phyloP scores from a whole-genome alignment of 2,113 vertebrate species.

The Rhinoderma darwinii region DNA sequence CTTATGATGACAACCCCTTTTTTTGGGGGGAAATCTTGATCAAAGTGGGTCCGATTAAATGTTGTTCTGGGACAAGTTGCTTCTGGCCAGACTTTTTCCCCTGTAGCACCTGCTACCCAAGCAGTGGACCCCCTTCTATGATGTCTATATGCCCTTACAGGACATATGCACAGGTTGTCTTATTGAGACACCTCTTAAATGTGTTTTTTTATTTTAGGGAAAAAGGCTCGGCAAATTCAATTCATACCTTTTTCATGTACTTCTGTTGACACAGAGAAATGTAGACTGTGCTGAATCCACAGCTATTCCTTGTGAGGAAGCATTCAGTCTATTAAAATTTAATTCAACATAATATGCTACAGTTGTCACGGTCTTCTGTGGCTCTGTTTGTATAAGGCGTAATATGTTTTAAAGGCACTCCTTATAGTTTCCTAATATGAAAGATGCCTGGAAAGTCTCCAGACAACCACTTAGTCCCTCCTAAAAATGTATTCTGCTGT shows the following conservation, averaged over 20 bases:
- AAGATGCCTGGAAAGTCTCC: not conserved
- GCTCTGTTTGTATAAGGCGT: not conserved
- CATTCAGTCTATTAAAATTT: not conserved
- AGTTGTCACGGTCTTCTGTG: not conserved
- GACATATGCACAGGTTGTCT: too few relatives aligned
- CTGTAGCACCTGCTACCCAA: too few relatives aligned
- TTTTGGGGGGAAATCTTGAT: too few relatives aligned
- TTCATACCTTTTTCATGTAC: not conserved
- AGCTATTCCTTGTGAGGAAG: not conserved
- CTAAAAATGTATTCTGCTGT: conserved; percentile 12
- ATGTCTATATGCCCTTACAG: too few relatives aligned
- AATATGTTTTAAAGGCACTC: not conserved
- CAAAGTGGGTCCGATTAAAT: too few relatives aligned
- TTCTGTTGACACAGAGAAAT: not conserved
- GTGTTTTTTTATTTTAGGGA: not conserved
- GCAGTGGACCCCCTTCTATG: too few relatives aligned
- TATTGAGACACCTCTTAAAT: too few relatives aligned
- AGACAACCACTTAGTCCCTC: conserved; percentile 13
- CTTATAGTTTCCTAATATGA: not conserved
- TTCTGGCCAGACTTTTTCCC: too few relatives aligned
- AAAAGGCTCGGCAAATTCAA: not conserved
- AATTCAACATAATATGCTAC: not conserved
- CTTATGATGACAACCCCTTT: too few relatives aligned
- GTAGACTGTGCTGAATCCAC: not conserved
- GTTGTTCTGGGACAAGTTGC: too few relatives aligned